phyloP scores from a whole-genome alignment of 2,888 invertebrate genomes.

The Disparrhopalites patrizii region DNA sequence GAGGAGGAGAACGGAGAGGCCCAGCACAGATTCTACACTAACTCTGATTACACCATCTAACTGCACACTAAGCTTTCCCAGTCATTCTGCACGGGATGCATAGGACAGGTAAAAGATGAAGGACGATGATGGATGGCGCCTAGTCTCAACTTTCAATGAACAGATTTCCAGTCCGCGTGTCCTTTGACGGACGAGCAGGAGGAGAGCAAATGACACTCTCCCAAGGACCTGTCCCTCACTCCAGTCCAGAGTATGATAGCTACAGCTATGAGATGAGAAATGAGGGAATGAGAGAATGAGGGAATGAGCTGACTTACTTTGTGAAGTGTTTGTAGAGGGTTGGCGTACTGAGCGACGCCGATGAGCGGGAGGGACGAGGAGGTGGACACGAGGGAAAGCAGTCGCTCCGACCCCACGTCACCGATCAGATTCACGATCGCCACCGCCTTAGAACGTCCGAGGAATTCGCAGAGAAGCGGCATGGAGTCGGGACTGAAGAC shows the following conservation, averaged over 20 bases:
- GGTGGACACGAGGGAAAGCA: constrained; percentile 41
- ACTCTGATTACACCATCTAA: too few relatives aligned
- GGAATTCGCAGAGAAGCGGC: constrained; percentile 41
- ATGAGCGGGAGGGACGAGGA: constrained; percentile 41
- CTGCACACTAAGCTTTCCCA: too few relatives aligned
- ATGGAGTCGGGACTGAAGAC: constrained; percentile 38
- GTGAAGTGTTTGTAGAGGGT: constrained; percentile 40
- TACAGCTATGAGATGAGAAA: neutral
- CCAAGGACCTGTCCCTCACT: too few relatives aligned
- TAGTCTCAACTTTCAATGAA: too few relatives aligned
- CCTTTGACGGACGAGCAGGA: too few relatives aligned
- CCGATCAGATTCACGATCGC: constrained; percentile 44
- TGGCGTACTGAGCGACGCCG: constrained; percentile 38
- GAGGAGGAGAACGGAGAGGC: too few relatives aligned
- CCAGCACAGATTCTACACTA: too few relatives aligned
- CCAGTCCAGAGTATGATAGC: neutral
- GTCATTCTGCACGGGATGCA: too few relatives aligned
- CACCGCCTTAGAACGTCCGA: constrained; percentile 37
- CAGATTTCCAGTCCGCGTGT: too few relatives aligned
- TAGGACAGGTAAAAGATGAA: too few relatives aligned
- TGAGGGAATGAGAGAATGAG: neutral
- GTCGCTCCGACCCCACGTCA: constrained; percentile 41
- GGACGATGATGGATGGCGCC: too few relatives aligned
- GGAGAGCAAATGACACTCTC: too few relatives aligned
- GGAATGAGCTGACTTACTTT: constrained; percentile 35